phyloP scores from a whole-genome alignment of 2,888 invertebrate genomes.

The Dione juno region DNA sequence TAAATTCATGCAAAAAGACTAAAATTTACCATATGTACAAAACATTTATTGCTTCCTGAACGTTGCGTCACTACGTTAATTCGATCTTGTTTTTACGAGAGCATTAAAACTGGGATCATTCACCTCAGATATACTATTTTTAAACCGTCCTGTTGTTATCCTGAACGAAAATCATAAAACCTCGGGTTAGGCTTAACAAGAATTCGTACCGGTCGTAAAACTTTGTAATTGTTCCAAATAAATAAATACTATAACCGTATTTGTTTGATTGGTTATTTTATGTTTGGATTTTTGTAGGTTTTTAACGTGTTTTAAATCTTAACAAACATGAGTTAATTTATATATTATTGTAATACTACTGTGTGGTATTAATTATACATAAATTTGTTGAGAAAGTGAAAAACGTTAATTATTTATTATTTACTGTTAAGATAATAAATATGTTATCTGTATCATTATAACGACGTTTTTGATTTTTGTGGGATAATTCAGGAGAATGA shows the following conservation, averaged over 20 bases:
- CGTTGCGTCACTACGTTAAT: conserved; percentile 53
- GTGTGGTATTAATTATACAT: not conserved
- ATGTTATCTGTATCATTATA: too few relatives aligned
- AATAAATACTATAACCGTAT: conserved; percentile 25
- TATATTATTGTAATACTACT: not conserved
- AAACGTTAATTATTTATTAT: not conserved
- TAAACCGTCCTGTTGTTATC: conserved; percentile 51
- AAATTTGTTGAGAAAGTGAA: not conserved
- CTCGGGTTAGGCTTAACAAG: conserved; percentile 40
- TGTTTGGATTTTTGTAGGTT: not conserved
- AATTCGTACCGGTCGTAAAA: conserved; percentile 35
- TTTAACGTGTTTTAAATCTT: not conserved
- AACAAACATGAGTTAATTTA: not conserved
- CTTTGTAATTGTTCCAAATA: conserved; percentile 28
- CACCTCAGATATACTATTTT: conserved; percentile 60
- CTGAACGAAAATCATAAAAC: conserved; percentile 49
- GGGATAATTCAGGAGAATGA: not conserved
- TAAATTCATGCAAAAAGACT: conserved; percentile 36
- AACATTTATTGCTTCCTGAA: conserved; percentile 60
- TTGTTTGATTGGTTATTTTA: conserved; percentile 10
- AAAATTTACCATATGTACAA: conserved; percentile 53
- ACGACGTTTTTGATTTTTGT: not conserved
- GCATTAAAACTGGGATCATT: conserved; percentile 61
- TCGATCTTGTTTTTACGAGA: conserved; percentile 63
- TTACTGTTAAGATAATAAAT: not conserved